These are phyloP conservation scores for Empis stercorea DNA, from an alignment of 2,888 invertebrate genomes.

Conservation along the genomic window DNA sequence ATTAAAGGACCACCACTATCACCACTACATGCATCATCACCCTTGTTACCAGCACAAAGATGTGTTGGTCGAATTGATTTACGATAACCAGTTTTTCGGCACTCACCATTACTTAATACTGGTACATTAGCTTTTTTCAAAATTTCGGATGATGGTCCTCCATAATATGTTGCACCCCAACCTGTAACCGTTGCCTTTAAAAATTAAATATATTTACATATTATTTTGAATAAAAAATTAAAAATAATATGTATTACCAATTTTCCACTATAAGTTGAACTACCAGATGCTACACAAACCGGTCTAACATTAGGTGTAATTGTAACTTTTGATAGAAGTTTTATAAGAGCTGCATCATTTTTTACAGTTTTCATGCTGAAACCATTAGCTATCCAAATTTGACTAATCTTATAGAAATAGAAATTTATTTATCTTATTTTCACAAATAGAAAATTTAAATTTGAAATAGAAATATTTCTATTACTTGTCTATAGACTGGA, in stretches of 20 bases:
- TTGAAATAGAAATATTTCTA: too few relatives aligned
- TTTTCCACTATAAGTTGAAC: constrained; percentile 11
- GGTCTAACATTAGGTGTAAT: constrained; percentile 47
- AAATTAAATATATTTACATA: neutral
- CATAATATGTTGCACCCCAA: constrained; percentile 57
- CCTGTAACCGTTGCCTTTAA: constrained; percentile 45
- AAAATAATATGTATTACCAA: constrained; percentile 9
- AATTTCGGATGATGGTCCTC: constrained; percentile 48
- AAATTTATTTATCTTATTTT: too few relatives aligned
- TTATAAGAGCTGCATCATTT: constrained; percentile 41
- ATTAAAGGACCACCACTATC: constrained; percentile 33
- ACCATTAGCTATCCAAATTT: neutral
- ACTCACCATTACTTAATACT: constrained; percentile 44
- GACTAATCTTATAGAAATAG: too few relatives aligned
- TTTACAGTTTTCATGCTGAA: constrained; percentile 1
- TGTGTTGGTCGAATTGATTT: constrained; percentile 9
- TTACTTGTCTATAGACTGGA: too few relatives aligned
- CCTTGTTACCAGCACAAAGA: constrained; percentile 9
- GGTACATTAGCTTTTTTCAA: constrained; percentile 57
- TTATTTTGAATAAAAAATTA: too few relatives aligned
- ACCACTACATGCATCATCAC: constrained; percentile 19
- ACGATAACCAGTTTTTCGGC: constrained; percentile 8
- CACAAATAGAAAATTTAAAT: too few relatives aligned
- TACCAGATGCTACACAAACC: constrained; percentile 51
- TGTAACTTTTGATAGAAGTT: constrained; percentile 42